Evolutionary conservation across 2,113 vertebrate species (phyloP), one percentile per base, ranked within the genome.

Genomic region (Cacatua alba): DNA sequence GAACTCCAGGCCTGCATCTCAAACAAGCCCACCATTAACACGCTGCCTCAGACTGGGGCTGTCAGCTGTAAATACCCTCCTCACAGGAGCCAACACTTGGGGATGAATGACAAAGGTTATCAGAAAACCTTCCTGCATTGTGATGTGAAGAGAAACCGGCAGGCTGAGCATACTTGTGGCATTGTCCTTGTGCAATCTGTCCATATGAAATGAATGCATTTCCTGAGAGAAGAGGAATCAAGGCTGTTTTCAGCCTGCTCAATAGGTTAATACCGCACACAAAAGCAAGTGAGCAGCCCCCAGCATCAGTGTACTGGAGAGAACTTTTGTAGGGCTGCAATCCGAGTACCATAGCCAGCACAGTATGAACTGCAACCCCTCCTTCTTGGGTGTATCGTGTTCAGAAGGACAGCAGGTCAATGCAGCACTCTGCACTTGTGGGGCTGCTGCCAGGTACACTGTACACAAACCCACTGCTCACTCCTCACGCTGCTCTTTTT

Each of bases 361-460:
- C 24, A 7, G 1, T 3, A 4, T 0, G 6, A 65, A n/a, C 3
- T 5, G 1, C n/a, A 60, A 17, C 5, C 14, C 35, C 46, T 13
- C n/a, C 52, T 25, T 29, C 8, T 21, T 17, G 39, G 35, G 52
- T 49, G 13, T 11, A 8, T 11, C 5, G 0, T 44, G 14, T 26
- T 10, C 70, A 26, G 28, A 37, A 15, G 71, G 51, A 18, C 41
- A 24, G 46, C 11, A 33, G 21, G 8, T 19, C 6, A 44, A 1
- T 0, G 48, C 33, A 33, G 46, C 15, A 4, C 64, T 21, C 51
- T 20, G 1, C 4, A 3, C 37, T 2, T 2, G 23, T 1, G 25
- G 60, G 39, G 12, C 20, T 2, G 57, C 13, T 4, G 44, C 18
- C 83, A 35, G 3, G 11, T 17, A 8, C 0, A 19, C 20, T 15